Evolutionary conservation across 1,140 invertebrate species (phyloP), one percentile per base, ranked within the genome.

Genomic region (Lordiphosa clarofinis): DNA sequence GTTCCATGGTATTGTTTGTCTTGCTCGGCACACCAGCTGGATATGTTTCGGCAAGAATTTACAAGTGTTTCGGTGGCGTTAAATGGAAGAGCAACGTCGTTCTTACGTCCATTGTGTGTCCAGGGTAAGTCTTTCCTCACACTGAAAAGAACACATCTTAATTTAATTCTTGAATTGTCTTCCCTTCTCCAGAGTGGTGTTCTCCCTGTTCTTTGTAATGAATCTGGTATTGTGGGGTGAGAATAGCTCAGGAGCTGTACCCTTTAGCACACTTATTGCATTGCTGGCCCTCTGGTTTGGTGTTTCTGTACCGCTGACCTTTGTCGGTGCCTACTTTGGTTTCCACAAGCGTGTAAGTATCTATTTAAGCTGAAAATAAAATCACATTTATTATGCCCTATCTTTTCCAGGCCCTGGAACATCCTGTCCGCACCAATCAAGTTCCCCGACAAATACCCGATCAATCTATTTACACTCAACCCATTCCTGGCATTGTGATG

Each of bases 21-120:
- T 94, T 97, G 56, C 91, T 99, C 10, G 98, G 98, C 28, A 97
- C 96, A 2, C 96, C 96, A 15, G 97, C 98, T 58, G 98, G 98
- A 6, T 99, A 98, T 90, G 94, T 97, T 19, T 98, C 97, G 43
- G 96, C 98, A 4, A 91, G 98, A 70, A 94, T 99, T 66, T 99
- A 99, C 89, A 99, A 99, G 91, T 98, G 96, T 90, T 99, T 99
- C 90, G 96, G 97, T 10, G 98, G 98, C 10, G 94, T 98, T 74
- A 96, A 97, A 87, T 99, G 98, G 98, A 99, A 99, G 90, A 96
- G 96, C 21, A 99, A 99, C 91, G 96, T 99, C 3, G 89, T 99
- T 24, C 91, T 99, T 0, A 99, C 98, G 6, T 97, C 97, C 3
- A 96, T 98, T 92, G 90, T 99, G 3, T 96, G 97, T 87, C 97